These are phyloP conservation scores for Drosophila albomicans DNA, from an alignment of 1,140 invertebrate species.

Conservation along the genomic window DNA sequence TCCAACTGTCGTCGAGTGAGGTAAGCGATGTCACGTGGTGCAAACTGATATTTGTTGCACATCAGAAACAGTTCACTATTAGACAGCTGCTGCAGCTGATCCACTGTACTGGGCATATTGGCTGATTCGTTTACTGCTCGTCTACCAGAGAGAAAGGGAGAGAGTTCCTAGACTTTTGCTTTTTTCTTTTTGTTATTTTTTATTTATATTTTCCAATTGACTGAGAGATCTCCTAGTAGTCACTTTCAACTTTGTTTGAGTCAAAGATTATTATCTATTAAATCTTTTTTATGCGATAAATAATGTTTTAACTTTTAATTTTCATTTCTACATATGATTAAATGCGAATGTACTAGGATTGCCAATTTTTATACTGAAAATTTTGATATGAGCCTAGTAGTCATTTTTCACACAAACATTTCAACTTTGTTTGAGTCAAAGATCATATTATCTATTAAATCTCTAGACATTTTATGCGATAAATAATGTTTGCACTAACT, in stretches of 20 bases:
- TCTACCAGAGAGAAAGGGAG: too few relatives aligned
- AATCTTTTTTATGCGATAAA: too few relatives aligned
- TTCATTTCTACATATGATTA: too few relatives aligned
- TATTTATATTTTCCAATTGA: neutral
- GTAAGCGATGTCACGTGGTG: neutral
- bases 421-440: neutral
- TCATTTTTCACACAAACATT: slow-evolving; percentile 1
- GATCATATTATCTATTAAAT: neutral
- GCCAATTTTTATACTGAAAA: too few relatives aligned
- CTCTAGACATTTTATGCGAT: too few relatives aligned
- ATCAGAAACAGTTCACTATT: slow-evolving; percentile 39
- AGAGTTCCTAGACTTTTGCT: neutral
- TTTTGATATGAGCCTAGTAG: slow-evolving; percentile 12
- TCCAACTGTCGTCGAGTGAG: slow-evolving; percentile 40
- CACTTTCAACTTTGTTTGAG: too few relatives aligned
- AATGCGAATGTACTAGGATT: too few relatives aligned
- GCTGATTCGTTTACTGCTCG: neutral
- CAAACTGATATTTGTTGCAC: slow-evolving; percentile 41
- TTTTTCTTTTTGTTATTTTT: neutral
- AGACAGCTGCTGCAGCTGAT: slow-evolving; percentile 35
- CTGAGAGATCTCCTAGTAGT: too few relatives aligned
- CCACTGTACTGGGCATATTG: slow-evolving; percentile 21
- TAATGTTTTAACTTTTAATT: too few relatives aligned
- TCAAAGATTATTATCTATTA: too few relatives aligned
- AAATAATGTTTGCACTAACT: too few relatives aligned